Base-by-base conservation (phyloP, 2,797 vertebrate species). In the Hoplostethus mediterraneus region DNA sequence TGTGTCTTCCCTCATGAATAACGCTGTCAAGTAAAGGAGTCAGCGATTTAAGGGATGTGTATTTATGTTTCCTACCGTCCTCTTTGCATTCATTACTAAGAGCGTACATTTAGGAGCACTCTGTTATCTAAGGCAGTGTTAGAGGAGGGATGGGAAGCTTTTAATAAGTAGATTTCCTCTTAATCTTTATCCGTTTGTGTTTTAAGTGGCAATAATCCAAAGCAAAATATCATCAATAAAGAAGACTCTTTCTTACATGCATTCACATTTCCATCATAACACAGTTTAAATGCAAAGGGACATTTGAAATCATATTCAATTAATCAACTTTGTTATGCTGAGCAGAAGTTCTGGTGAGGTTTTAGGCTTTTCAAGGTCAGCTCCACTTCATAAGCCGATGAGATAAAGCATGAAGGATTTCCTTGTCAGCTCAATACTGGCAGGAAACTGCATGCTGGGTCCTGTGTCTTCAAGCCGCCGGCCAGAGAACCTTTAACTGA, bases 361-460 rank as follows among this genome's bases (percentile, higher is more conserved):
- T 63, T 60, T 47, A 14, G 48, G 28, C 67, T 38, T 28, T 51
- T 52, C 72, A 67, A 87, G 78, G 81, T 64, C 80, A 73, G 38
- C 36, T 63, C 21, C 63, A 44, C 64, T 47, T 68, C n/a, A 63
- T 60, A 63, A 68, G 76, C 63, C 75, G 79, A 82, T 67, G 52
- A 82, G 78, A 87, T 61, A 76, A 77, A 78, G 73, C 74, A 63
- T 16, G 57, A 85, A 79, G 72, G 71, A 88, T 80, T 81, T 81
- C 77, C 62, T 59, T 73, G 80, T 71, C 75, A 78, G 77, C 57
- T 33, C 73, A 67, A 65, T 45, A 58, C 56, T 71, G 74, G 52
- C 74, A 76, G 74, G 54, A 71, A 82, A 54, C 57, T 36, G 59
- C 62, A 52, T 9, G 40, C 54, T 0, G 28, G 61, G 14, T 44